These are phyloP conservation scores for Raphicerus campestris DNA, from an alignment of 2,113 vertebrate species.

Conservation along the genomic window DNA sequence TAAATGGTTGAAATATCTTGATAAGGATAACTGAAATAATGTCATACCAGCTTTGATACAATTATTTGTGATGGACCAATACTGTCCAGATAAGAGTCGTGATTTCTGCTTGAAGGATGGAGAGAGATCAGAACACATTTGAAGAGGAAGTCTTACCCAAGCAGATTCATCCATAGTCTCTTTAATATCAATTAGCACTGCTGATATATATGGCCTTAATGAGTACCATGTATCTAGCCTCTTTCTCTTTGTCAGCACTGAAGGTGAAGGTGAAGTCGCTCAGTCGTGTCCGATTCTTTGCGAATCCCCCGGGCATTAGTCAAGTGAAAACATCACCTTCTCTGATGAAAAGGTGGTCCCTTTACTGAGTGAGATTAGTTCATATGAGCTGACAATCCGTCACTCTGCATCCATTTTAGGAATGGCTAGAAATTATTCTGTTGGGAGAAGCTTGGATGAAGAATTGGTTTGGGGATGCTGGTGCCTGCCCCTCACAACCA, in stretches of 20 bases:
- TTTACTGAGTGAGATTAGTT: constrained; percentile 45
- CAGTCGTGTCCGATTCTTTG: too few relatives aligned
- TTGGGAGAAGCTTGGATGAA: constrained; percentile 66
- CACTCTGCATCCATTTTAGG: constrained; percentile 52
- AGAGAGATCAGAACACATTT: not conserved
- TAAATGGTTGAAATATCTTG: not conserved
- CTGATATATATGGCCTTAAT: not conserved
- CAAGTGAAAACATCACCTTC: not conserved
- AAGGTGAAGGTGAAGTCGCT: too few relatives aligned
- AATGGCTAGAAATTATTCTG: constrained; percentile 64
- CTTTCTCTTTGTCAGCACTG: not conserved
- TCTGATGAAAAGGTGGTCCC: not conserved
- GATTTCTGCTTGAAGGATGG: not conserved
- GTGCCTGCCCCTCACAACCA: constrained; percentile 69
- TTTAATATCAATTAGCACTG: not conserved
- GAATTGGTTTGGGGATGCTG: constrained; percentile 73
- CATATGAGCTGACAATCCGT: constrained; percentile 61
- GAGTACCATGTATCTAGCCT: not conserved
- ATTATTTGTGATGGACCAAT: not conserved
- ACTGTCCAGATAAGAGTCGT: not conserved
- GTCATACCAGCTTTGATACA: not conserved
- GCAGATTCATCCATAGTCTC: not conserved
- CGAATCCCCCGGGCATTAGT: not conserved
- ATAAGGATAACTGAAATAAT: not conserved
- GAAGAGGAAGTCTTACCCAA: not conserved